Evolutionary conservation across 2,797 vertebrate genomes (phyloP).

Genomic region (Thripadectes ignobilis): DNA sequence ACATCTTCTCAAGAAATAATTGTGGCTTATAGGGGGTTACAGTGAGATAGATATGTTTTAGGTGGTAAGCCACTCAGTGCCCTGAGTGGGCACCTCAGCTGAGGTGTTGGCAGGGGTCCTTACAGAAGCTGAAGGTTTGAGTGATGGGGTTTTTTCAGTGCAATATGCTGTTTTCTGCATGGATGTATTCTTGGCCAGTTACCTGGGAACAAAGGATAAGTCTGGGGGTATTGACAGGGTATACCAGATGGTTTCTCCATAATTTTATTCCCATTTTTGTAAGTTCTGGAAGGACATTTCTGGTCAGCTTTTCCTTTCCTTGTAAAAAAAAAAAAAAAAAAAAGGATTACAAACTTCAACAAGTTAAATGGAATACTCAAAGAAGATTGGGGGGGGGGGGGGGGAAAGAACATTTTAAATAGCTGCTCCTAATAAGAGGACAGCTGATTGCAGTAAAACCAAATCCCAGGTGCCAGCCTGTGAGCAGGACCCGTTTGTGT

Average conservation of each 20-base stretch:
- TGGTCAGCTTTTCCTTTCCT: not conserved
- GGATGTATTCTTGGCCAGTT: not conserved
- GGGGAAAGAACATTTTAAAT: not conserved
- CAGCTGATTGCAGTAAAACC: not conserved
- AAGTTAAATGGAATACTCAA: not conserved
- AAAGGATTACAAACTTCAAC: not conserved
- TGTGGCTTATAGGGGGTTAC: not conserved
- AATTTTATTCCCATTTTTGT: not conserved
- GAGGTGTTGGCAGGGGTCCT: not conserved
- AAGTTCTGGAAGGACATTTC: not conserved
- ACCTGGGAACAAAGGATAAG: not conserved
- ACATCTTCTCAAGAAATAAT: not conserved
- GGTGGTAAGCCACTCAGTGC: not conserved
- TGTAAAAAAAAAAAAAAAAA: not conserved
- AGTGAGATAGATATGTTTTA: not conserved
- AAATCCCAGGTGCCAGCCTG: not conserved
- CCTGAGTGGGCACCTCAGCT: not conserved
- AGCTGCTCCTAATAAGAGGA: not conserved
- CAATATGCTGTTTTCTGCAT: not conserved
- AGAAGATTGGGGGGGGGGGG: not conserved
- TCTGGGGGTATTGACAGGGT: not conserved
- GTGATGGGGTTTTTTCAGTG: not conserved
- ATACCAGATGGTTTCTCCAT: not conserved
- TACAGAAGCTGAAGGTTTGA: not conserved
- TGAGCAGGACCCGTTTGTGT: rapidly evolving